Conservation (phyloP, 2,797 vertebrate genomes). For the Microchirus variegatus region DNA sequence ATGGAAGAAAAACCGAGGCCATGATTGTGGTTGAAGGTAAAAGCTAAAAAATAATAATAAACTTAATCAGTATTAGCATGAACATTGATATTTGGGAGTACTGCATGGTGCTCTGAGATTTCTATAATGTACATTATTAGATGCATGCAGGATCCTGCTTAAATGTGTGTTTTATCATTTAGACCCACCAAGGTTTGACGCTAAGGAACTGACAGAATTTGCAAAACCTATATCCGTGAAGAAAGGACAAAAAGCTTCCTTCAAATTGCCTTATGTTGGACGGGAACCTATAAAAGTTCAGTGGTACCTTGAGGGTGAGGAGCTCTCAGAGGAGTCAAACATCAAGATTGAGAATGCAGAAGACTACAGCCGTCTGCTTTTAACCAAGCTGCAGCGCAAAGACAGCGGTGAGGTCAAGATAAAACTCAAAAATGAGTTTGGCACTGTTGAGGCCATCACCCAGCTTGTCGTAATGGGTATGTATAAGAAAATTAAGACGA, state of each 20-base stretch:
- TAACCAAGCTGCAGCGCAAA: conserved; percentile 84
- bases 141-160: not conserved
- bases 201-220: conserved; percentile 79
- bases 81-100: not conserved
- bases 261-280: conserved; percentile 85
- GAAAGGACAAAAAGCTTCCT: conserved; percentile 83
- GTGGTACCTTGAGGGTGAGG: conserved; percentile 88
- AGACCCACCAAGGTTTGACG: conserved; percentile 88
- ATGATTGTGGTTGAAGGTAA: conserved; percentile 87
- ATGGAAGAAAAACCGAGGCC: conserved; percentile 87
- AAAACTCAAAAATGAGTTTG: conserved; percentile 89
- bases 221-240: conserved; percentile 80
- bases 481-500: conserved; percentile 22
- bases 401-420: conserved; percentile 88
- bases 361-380: conserved; percentile 72
- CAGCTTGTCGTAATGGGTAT: conserved; percentile 86
- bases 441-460: conserved; percentile 76
- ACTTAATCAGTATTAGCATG: not conserved
- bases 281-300: conserved; percentile 83
- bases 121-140: not conserved
- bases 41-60: conserved; percentile 4
- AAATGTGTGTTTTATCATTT: conserved; percentile 5
- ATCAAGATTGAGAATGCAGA: conserved; percentile 81
- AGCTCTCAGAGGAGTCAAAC: conserved; percentile 76
- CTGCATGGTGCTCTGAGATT: not conserved